Evolutionary conservation across 2,888 invertebrate species (phyloP).

Genomic region (Tortricodes alternella): DNA sequence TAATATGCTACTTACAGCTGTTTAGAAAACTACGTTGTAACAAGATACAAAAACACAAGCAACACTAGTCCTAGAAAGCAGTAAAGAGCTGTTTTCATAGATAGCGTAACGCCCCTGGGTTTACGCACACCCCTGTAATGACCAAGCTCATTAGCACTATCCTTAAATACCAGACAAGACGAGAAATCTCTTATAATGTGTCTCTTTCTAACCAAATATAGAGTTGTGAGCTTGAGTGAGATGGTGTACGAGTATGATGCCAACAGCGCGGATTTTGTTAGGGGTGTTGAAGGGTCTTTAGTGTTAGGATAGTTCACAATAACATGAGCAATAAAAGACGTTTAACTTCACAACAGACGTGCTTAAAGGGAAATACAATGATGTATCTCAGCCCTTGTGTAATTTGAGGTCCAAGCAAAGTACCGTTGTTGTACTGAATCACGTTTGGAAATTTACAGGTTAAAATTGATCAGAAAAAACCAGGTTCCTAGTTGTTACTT

Average conservation of each 20-base stretch:
- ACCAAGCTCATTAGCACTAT: conserved; percentile 58
- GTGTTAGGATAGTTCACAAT: conserved; percentile 26
- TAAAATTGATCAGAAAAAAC: too few species aligned
- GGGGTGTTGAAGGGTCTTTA: conserved; percentile 21
- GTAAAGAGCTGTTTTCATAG: conserved; percentile 18
- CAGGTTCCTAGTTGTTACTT: too few species aligned
- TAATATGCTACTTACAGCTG: too few species aligned
- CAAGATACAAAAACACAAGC: background rate
- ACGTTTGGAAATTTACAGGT: too few species aligned
- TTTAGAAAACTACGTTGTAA: background rate
- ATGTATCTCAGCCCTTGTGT: background rate
- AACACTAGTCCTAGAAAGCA: conserved; percentile 5
- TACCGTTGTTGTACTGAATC: background rate
- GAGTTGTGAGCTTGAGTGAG: background rate
- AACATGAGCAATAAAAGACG: conserved; percentile 29
- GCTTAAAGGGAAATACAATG: conserved; percentile 16
- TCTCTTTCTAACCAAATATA: conserved; percentile 8
- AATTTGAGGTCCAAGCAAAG: background rate
- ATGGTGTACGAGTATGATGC: background rate
- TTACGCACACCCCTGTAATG: conserved; percentile 53
- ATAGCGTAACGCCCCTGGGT: conserved; percentile 35
- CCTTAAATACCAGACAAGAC: conserved; percentile 33
- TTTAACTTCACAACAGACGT: conserved; percentile 17
- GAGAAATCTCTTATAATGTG: background rate
- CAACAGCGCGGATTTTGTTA: conserved; percentile 11